These are phyloP conservation scores for Gonocerus acuteangulatus DNA, from an alignment of 2,888 invertebrate genomes.

Conservation along the genomic window DNA sequence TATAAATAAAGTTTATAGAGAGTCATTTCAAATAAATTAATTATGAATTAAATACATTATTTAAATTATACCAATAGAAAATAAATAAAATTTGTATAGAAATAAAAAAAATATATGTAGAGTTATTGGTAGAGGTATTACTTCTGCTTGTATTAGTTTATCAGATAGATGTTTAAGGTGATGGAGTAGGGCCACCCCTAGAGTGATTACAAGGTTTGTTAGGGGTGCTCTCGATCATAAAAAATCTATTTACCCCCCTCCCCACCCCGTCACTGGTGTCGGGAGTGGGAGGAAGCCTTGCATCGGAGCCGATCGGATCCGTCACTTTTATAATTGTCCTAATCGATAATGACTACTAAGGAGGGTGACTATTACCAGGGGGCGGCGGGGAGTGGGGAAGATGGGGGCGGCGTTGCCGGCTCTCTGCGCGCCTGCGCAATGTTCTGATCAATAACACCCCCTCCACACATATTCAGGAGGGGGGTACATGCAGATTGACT, in stretches of 20 bases:
- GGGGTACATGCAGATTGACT: conserved; percentile 11
- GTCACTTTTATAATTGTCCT: conserved; percentile 31
- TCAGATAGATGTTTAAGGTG: too few relatives aligned
- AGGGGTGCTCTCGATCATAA: neutral
- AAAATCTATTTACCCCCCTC: conserved; percentile 37
- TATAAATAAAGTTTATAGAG: too few relatives aligned
- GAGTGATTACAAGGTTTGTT: neutral
- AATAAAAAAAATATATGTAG: too few relatives aligned
- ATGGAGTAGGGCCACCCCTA: too few relatives aligned
- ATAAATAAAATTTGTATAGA: too few relatives aligned
- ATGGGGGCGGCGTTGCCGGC: conserved; percentile 8
- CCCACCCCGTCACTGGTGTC: conserved; percentile 36
- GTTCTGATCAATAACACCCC: conserved; percentile 3
- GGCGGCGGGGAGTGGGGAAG: neutral
- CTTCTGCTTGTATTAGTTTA: too few relatives aligned
- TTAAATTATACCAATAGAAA: too few relatives aligned
- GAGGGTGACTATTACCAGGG: conserved; percentile 11
- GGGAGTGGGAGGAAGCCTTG: neutral
- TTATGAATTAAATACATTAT: too few relatives aligned
- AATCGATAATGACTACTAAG: conserved; percentile 34
- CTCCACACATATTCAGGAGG: neutral
- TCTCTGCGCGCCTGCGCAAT: conserved; percentile 7
- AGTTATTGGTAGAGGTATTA: too few relatives aligned
- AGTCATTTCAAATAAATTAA: too few relatives aligned
- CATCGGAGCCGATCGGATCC: neutral